These are phyloP conservation scores for Echinarachnius parma DNA, from an alignment of 53 echinoderm and acorn worm species.

Conservation along the genomic window DNA sequence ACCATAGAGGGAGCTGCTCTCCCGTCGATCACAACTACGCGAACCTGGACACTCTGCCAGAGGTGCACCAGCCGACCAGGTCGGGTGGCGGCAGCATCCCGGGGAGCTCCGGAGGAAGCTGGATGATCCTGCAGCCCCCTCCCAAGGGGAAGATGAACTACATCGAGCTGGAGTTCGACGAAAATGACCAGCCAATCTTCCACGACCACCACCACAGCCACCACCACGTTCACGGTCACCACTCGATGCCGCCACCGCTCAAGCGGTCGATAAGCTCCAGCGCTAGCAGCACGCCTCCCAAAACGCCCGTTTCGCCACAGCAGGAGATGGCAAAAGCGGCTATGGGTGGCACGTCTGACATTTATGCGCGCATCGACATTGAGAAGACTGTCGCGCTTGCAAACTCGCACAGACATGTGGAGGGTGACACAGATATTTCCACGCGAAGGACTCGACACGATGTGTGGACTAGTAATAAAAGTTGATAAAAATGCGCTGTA, in stretches of 20 bases:
- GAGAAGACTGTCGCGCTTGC: conserved; percentile 87
- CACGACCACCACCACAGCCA: conserved; percentile 21
- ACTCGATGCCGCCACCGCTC: background rate
- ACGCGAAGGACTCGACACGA: conserved; percentile 79
- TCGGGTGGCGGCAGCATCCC: conserved; percentile 9
- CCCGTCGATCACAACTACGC: conserved; percentile 82
- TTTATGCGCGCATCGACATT: conserved; percentile 87
- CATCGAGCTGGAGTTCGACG: conserved; percentile 83
- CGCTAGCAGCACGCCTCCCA: conserved; percentile 71
- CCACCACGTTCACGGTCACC: no score
- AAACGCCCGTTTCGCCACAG: conserved; percentile 65
- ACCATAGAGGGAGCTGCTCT: conserved; percentile 65
- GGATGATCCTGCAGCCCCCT: conserved; percentile 74
- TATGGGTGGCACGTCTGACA: conserved; percentile 60
- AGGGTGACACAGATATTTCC: conserved; percentile 59
- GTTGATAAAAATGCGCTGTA: background rate
- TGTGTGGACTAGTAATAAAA: conserved; percentile 26
- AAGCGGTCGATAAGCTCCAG: conserved; percentile 64
- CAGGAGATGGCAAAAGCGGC: conserved; percentile 44
- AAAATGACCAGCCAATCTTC: conserved; percentile 34
- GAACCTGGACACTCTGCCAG: conserved; percentile 67
- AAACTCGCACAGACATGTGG: conserved; percentile 73
- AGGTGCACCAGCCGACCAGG: conserved; percentile 40
- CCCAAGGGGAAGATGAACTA: conserved; percentile 93
- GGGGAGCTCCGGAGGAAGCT: conserved; percentile 14